Percentiles rank a stretch among this genome's conserved stretches.
These are phyloP conservation scores for Sylvietta virens DNA, from an alignment of 2,113 vertebrate genomes.

Conservation along the genomic window DNA sequence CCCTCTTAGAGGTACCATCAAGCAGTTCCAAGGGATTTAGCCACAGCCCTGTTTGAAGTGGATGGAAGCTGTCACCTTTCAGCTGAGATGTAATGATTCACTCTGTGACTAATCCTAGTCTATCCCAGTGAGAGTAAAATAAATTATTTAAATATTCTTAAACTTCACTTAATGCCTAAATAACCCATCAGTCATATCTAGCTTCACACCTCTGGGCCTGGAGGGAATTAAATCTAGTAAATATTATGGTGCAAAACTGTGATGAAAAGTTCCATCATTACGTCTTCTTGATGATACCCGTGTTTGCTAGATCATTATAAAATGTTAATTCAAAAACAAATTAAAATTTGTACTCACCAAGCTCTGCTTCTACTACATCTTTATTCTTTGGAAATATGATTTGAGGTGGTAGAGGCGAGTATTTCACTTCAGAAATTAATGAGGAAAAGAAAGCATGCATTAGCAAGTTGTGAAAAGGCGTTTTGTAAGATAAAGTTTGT, in stretches of 20 bases:
- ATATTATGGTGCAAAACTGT: neutral
- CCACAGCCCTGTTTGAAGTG: neutral
- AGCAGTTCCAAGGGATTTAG: neutral
- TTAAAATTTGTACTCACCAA: constrained; percentile 57
- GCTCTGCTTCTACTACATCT: constrained; percentile 40
- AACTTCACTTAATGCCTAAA: neutral
- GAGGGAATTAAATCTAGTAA: neutral
- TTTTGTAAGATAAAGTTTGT: neutral
- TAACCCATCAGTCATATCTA: neutral
- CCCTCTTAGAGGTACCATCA: neutral
- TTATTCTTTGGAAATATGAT: constrained; percentile 55
- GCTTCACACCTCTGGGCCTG: neutral
- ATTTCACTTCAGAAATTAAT: neutral
- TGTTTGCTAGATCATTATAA: neutral
- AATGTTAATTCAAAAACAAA: neutral
- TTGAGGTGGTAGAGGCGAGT: neutral
- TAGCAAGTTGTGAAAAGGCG: neutral
- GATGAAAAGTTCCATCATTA: neutral
- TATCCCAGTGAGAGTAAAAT: neutral
- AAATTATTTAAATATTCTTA: neutral
- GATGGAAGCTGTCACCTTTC: neutral
- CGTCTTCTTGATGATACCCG: neutral
- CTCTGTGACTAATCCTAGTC: neutral
- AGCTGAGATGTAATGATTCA: neutral
- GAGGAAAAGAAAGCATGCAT: neutral